Conservation (phyloP, 1,140 invertebrate species). For the Olivierus martensii region DNA sequence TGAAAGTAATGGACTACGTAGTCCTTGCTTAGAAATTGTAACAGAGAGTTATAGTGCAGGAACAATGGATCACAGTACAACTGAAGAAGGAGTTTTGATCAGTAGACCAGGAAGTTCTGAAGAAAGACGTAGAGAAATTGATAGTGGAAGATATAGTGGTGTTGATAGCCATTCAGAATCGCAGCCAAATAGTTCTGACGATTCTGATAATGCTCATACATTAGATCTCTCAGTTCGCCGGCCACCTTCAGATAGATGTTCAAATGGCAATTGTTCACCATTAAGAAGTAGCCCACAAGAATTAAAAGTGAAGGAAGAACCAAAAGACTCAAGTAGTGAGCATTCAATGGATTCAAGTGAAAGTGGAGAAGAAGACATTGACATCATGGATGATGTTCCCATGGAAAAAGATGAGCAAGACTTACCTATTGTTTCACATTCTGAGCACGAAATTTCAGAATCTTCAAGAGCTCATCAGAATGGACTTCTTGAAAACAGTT, state of each 20-base stretch:
- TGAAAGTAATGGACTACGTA: constrained; percentile 11
- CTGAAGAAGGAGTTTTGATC: too few species aligned
- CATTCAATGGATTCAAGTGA: constrained; percentile 13
- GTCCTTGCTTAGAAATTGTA: constrained; percentile 1
- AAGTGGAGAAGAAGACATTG: constrained; percentile 10
- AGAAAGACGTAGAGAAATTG: background rate
- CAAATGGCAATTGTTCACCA: background rate
- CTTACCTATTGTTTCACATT: too few species aligned
- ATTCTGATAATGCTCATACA: constrained; percentile 20
- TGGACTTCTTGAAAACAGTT: too few species aligned
- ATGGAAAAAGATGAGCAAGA: constrained; percentile 3
- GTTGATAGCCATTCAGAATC: constrained; percentile 9
- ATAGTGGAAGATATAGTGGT: constrained; percentile 5
- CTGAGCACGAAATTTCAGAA: too few species aligned
- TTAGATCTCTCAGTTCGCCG: constrained; percentile 20
- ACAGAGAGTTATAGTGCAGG: background rate
- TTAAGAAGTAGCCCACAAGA: constrained; percentile 2
- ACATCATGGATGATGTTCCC: constrained; percentile 8
- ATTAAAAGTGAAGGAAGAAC: constrained; percentile 11
- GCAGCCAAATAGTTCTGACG: constrained; percentile 11
- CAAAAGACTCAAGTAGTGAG: constrained; percentile 7
- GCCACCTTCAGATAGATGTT: background rate
- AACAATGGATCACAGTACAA: too few species aligned
- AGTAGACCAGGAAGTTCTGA: too few species aligned
- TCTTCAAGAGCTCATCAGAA: too few species aligned